Evolutionary conservation across 2,113 vertebrate genomes (phyloP).

Genomic region (Labrus mixtus): DNA sequence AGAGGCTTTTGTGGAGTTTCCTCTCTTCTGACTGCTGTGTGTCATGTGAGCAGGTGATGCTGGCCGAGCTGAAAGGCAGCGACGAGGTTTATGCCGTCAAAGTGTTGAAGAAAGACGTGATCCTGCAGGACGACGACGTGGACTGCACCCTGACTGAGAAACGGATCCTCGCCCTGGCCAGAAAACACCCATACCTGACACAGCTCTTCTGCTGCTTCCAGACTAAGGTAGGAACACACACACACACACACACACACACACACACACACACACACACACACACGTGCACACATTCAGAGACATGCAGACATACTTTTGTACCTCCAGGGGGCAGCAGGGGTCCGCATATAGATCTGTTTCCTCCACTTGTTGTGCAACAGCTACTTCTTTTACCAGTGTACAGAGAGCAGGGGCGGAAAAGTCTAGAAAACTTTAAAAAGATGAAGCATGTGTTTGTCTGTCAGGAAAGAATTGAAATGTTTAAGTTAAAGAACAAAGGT

Average conservation of each 20-base stretch:
- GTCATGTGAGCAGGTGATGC: conserved; percentile 89
- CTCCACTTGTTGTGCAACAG: fast-evolving
- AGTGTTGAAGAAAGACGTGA: conserved; percentile 97
- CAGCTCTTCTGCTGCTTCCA: conserved; percentile 99
- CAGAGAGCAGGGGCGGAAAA: no score
- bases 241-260: no score
- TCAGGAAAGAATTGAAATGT: no score
- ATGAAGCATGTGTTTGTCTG: no score
- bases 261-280: conserved; percentile 1
- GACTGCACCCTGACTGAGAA: conserved; percentile 98
- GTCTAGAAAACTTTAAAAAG: no score
- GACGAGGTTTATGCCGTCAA: conserved; percentile 97
- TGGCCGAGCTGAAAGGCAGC: conserved; percentile 94
- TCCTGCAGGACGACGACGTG: conserved; percentile 96
- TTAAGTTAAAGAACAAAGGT: no score
- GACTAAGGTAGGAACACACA: conserved; percentile 86
- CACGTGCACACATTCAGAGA: conserved; percentile 19
- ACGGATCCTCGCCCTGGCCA: conserved; percentile 93
- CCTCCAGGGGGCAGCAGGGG: conserved; percentile 53
- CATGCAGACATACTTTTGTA: not conserved
- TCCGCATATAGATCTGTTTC: not conserved
- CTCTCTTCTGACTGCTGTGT: not conserved
- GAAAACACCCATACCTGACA: conserved; percentile 95
- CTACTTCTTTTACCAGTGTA: no score
- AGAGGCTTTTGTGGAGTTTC: not conserved